Conservation (phyloP, 2,888 invertebrate species). For the Mimumesa dahlbomi region DNA sequence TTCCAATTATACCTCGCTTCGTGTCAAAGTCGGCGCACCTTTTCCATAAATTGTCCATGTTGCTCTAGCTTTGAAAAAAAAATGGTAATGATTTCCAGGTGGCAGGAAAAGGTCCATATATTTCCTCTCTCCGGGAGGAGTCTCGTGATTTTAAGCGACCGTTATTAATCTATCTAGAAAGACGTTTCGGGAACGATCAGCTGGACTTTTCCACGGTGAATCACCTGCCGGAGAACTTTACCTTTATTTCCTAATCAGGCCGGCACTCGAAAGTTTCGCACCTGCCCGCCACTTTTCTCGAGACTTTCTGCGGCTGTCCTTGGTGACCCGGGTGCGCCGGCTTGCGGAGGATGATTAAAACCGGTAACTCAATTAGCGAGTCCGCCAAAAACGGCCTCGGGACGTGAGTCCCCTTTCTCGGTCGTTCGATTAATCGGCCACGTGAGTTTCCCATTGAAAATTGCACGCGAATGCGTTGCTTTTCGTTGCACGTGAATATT, state of each 20-base stretch:
- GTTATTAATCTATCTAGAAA: not conserved
- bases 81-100: slow-evolving; percentile 1
- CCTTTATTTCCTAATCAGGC: slow-evolving; percentile 45
- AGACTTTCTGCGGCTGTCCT: slow-evolving; percentile 5
- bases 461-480: no score
- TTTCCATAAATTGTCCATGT: no score
- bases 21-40: no score
- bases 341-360: slow-evolving; percentile 14
- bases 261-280: slow-evolving; percentile 49
- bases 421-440: slow-evolving; percentile 48
- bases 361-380: slow-evolving; percentile 48
- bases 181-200: slow-evolving; percentile 2
- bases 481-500: no score
- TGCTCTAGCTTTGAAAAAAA: no score
- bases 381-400: slow-evolving; percentile 28
- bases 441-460: no score
- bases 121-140: no score
- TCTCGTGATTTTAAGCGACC: no score
- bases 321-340: not conserved
- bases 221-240: slow-evolving; percentile 38
- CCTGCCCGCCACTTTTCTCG: slow-evolving; percentile 22
- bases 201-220: slow-evolving; percentile 50
- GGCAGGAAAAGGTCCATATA: not conserved
- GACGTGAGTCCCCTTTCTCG: slow-evolving; percentile 30
- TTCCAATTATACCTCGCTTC: no score